Percentiles rank a stretch among this genome's conserved stretches.
Evolutionary conservation across 2,888 invertebrate species (phyloP).

Genomic region (Oegoconia quadripuncta): DNA sequence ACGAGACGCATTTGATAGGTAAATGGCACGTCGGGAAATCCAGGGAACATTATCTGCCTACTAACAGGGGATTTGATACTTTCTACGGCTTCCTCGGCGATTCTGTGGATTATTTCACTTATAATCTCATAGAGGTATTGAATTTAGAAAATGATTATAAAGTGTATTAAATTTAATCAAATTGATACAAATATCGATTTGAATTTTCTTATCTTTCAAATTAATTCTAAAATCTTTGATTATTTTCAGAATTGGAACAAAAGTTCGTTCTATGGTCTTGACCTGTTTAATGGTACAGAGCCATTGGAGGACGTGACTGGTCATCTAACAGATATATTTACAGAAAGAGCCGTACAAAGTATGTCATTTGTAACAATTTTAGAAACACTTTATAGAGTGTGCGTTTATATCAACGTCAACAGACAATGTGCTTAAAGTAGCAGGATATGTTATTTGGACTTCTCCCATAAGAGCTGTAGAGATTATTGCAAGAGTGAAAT

Average conservation of each 20-base stretch:
- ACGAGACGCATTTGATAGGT: slow-evolving; percentile 88
- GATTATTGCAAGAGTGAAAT: too few relatives aligned
- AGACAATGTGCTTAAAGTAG: too few relatives aligned
- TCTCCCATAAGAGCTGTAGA: too few relatives aligned
- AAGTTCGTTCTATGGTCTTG: slow-evolving; percentile 35
- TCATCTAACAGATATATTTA: slow-evolving; percentile 41
- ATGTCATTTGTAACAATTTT: slow-evolving; percentile 16
- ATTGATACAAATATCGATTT: neutral
- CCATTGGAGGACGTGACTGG: slow-evolving; percentile 36
- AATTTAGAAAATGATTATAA: slow-evolving; percentile 3
- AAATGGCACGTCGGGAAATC: slow-evolving; percentile 94
- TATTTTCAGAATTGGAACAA: slow-evolving; percentile 36
- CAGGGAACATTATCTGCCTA: slow-evolving; percentile 83
- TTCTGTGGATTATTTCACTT: slow-evolving; percentile 86
- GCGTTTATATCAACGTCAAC: neutral
- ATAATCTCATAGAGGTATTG: slow-evolving; percentile 68
- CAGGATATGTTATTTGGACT: too few relatives aligned
- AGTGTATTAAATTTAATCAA: neutral
- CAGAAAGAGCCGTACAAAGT: slow-evolving; percentile 37
- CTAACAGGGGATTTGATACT: slow-evolving; percentile 85
- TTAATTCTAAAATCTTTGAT: neutral
- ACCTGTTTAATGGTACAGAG: slow-evolving; percentile 36
- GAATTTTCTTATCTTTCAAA: neutral
- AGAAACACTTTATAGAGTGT: too few relatives aligned
- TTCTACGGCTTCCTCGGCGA: slow-evolving; percentile 91